Base-by-base conservation (phyloP, 1,140 invertebrate genomes). In the Magallana angulata region DNA sequence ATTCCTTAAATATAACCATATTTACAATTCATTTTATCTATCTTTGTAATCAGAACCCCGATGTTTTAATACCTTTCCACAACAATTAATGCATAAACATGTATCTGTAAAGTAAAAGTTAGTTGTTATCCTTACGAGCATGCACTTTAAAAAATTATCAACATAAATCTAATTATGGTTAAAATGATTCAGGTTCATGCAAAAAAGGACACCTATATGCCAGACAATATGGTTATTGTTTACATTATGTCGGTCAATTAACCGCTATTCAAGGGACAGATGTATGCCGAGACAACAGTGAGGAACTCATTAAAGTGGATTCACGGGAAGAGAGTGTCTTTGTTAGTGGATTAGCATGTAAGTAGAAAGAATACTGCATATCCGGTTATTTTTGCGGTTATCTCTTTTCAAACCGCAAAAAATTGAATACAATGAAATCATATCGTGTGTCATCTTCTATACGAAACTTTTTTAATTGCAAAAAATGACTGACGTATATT, bases 291-390 rank as follows among this genome's bases (percentile, higher is more conserved):
- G 18, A 48, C 24, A 76, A 30, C 2, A 30, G 36, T 24, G 68
- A 76, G 36, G 36, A 18, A 5, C 68, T 76, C 2, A 8, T 76
- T 9, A 76, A 76, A 76, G 36, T 76, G 3, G 18, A 76, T 36
- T 76, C 68, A 30, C 11, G 24, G 3, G 68, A 76, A 30, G 68
- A 76, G 11, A 76, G 36, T 30, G 9, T 48, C 14, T 76, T 76
- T 76, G 68, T 76, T 7, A 76, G 68, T 30, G 36, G 68, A 12
- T 30, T 76, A 76, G 68, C 68, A 11, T 76, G 68, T 76, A 30
- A 30, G 68, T 76, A 76, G 9, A 76, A 30, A 12, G 5, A 30
- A 12, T 24, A 24, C 24, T 24, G 24, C 24, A 24, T 24, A 24
- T 24, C 24, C 24, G 24, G 18, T 7, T 30, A 4, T 30, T 30